Evolutionary conservation across 2,797 vertebrate genomes (phyloP).

Genomic region (Gobionotothen gibberifrons): DNA sequence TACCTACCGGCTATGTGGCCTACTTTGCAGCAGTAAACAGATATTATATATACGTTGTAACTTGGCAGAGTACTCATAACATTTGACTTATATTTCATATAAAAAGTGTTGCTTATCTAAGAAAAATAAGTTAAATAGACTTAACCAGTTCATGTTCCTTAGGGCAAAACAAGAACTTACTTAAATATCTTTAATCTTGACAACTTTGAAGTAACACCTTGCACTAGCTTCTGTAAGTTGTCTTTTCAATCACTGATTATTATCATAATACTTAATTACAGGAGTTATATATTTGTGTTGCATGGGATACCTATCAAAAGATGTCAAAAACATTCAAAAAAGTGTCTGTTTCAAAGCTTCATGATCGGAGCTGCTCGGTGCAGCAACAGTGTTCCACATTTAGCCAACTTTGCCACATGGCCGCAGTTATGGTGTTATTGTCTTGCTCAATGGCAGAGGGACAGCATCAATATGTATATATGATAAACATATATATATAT

Average conservation of each 20-base stretch:
- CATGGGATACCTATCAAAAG: no score
- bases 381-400: neutral
- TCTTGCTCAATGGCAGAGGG: neutral
- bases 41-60: slow-evolving; percentile 9
- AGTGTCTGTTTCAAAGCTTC: no score
- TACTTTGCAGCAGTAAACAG: slow-evolving; percentile 22
- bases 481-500: no score
- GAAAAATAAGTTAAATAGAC: neutral
- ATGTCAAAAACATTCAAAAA: neutral
- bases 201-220: neutral
- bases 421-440: neutral
- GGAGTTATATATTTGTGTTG: neutral
- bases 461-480: neutral
- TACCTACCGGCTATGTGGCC: neutral
- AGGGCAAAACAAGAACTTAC: neutral
- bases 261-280: neutral
- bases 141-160: neutral
- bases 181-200: neutral
- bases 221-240: neutral
- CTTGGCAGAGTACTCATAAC: neutral
- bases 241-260: neutral
- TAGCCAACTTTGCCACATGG: neutral
- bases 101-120: neutral
- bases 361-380: no score
- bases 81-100: neutral